Evolutionary conservation across 2,113 vertebrate genomes (phyloP).

Genomic region (Sorex araneus): DNA sequence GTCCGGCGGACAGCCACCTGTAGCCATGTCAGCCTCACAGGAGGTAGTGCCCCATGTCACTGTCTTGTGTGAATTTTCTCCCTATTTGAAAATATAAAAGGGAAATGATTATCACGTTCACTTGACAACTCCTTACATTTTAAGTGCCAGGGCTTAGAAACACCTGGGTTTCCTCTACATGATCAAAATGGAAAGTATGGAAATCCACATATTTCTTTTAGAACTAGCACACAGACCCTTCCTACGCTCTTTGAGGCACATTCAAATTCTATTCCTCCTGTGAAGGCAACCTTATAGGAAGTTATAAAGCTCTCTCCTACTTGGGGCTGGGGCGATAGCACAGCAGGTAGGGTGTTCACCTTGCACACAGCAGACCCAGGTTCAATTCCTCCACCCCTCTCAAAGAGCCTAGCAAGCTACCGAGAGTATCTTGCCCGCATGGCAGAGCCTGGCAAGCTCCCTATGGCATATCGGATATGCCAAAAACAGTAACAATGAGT

Average conservation of each 20-base stretch:
- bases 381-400: no score
- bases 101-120: slow-evolving; percentile 7
- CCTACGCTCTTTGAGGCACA: background rate
- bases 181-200: slow-evolving; percentile 47
- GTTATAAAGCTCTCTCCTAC: background rate
- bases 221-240: background rate
- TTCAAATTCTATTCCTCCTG: slow-evolving; percentile 46
- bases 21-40: background rate
- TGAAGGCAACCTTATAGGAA: background rate
- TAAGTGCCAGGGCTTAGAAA: slow-evolving; percentile 31
- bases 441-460: no score
- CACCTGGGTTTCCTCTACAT: background rate
- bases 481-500: no score
- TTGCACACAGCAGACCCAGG: no score
- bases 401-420: no score
- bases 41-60: background rate
- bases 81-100: slow-evolving; percentile 35
- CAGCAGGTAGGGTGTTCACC: no score
- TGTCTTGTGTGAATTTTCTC: background rate
- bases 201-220: slow-evolving; percentile 7
- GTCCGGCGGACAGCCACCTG: background rate
- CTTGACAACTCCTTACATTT: slow-evolving; percentile 35
- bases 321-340: no score
- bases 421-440: no score
- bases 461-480: no score